A percentile compares a stretch with the other conserved stretches of the same genome.
These are phyloP conservation scores for Thumatha senex DNA, from an alignment of 2,888 invertebrate genomes.

Conservation along the genomic window DNA sequence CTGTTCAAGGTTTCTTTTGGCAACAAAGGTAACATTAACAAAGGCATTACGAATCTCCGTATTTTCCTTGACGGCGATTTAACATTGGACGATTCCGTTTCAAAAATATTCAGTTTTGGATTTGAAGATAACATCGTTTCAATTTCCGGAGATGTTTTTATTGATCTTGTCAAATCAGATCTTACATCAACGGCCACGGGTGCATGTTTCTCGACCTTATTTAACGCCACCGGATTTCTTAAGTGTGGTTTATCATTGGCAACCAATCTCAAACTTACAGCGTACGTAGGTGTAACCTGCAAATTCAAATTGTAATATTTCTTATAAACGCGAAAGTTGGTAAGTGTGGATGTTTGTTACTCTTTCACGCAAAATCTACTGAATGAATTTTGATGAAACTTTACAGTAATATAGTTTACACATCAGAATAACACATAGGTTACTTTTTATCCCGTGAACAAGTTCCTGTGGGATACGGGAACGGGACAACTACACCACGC, in stretches of 20 bases:
- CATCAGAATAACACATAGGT: no score
- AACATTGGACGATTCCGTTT: background rate
- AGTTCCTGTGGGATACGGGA: no score
- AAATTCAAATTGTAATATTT: no score
- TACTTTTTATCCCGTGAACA: no score
- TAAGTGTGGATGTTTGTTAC: no score
- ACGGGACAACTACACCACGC: no score
- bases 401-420: no score
- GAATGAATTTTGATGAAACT: no score
- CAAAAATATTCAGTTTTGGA: background rate
- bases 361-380: no score
- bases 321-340: no score
- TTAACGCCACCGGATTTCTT: slow-evolving; percentile 47
- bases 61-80: slow-evolving; percentile 13
- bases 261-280: slow-evolving; percentile 49
- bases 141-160: background rate
- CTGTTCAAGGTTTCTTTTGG: no score
- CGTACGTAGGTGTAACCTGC: slow-evolving; percentile 17
- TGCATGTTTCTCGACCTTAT: slow-evolving; percentile 44
- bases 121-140: background rate
- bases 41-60: slow-evolving; percentile 14
- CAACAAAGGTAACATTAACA: slow-evolving; percentile 31
- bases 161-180: slow-evolving; percentile 27
- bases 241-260: slow-evolving; percentile 50
- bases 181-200: slow-evolving; percentile 58